Base-by-base conservation (phyloP, 53 echinoderm and acorn worm genomes). In the Stichopus horrens region DNA sequence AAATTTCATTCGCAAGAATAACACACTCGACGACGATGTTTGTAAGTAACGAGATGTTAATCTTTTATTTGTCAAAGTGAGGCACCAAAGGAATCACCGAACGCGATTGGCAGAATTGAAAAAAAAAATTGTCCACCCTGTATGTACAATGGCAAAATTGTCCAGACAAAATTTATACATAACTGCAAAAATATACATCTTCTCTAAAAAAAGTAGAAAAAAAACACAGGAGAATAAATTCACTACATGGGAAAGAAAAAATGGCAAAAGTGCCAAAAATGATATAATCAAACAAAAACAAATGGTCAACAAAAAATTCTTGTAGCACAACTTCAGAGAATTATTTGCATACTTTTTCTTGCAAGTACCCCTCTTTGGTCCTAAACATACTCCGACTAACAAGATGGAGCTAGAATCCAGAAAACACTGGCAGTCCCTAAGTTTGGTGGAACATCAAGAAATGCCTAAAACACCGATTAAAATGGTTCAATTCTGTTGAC, bases 161-260 rank as follows among this genome's bases (percentile, higher is more conserved):
- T 14, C 21, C 23, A 16, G 66, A 16, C 65, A 8, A 10, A 51
- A 86, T 60, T 51, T 86, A 65, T 86, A 86, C 86, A 71, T 22
- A 67, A 65, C 71, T 86, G 86, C 86, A 86, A 86, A 86, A 86
- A 86, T 86, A 86, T 86, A 86, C 86, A 86, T 86, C 71, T 86
- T 66, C 67, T 66, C 86, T 86, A 57, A 81, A 7, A 7, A 14
- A 75, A 18, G 19, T 52, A 79, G 79, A 79, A 79, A 79, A n/a
- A 13, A 63, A 63, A 16, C 63, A 71, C 7, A 71, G 37, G 37
- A 37, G 37, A 81, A 76, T 5, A 0, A 23, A 81, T 57, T 57
- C 81, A 81, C 81, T 81, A 81, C 81, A 81, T 21, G 19, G 56
- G 21, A 81, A n/a, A 81, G 8, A 52, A 55, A 11, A 78, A 78